Evolutionary conservation across 2,797 vertebrate species (phyloP).

Genomic region (Geotrypetes seraphini): DNA sequence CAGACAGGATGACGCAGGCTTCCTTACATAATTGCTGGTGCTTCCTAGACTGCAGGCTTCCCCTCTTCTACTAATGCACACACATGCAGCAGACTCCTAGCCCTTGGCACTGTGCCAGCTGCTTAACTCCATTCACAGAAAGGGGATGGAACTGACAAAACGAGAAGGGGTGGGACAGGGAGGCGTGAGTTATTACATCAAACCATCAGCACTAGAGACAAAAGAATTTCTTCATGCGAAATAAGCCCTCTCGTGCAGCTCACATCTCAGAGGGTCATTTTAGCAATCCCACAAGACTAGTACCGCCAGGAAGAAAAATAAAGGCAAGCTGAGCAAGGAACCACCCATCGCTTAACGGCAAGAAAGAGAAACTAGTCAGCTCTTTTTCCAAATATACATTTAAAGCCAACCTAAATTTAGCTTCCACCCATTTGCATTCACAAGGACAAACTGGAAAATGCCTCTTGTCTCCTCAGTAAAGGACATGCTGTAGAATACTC

Average conservation of each 20-base stretch:
- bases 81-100: constrained; percentile 38
- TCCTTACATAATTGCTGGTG: constrained; percentile 40
- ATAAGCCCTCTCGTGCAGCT: too few relatives aligned
- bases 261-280: too few relatives aligned
- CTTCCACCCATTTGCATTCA: constrained; percentile 24
- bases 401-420: too few relatives aligned
- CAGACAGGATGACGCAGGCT: constrained; percentile 33
- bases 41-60: constrained; percentile 46
- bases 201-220: constrained; percentile 37
- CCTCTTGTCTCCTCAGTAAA: not conserved
- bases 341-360: too few relatives aligned
- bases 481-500: constrained; percentile 26
- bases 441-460: not conserved
- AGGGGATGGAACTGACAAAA: constrained; percentile 30
- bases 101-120: constrained; percentile 59
- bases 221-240: constrained; percentile 28
- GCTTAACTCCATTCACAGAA: constrained; percentile 54
- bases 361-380: too few relatives aligned
- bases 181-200: constrained; percentile 8
- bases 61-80: too few relatives aligned
- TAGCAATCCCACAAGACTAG: too few relatives aligned
- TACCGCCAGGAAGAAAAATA: too few relatives aligned
- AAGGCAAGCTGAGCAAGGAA: too few relatives aligned
- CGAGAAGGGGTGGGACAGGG: constrained; percentile 13
- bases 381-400: too few relatives aligned